Conservation (phyloP, 2,113 vertebrate genomes). For the Rhinogobius similis region DNA sequence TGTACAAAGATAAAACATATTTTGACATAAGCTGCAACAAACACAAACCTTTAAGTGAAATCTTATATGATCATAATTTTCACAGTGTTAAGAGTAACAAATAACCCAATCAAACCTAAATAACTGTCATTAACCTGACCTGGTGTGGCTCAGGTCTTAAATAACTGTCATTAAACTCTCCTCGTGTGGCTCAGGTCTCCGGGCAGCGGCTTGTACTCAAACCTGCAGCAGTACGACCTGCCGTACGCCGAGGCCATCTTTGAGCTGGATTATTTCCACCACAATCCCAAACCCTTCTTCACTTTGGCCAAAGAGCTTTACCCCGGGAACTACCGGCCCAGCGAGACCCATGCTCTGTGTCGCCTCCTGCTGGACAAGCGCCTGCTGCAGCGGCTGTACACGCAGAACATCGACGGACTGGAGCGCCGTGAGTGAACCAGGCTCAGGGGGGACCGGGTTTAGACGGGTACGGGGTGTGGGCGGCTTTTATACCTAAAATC, state of each 20-base stretch:
- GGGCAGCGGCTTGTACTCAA: conserved; percentile 88
- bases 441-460: no score
- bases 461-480: no score
- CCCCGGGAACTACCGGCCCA: conserved; percentile 87
- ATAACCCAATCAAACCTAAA: no score
- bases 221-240: conserved; percentile 86
- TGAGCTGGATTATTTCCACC: conserved; percentile 87
- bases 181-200: conserved; percentile 89
- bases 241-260: conserved; percentile 97
- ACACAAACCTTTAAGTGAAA: no score
- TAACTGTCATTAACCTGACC: no score
- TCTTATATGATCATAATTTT: no score
- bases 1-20: no score
- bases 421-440: conserved; percentile 81
- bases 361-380: conserved; percentile 86
- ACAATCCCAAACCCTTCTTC: conserved; percentile 90
- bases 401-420: conserved; percentile 95
- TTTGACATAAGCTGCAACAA: no score
- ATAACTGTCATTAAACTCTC: no score
- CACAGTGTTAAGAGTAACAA: no score
- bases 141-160: no score
- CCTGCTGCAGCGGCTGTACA: conserved; percentile 91
- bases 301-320: conserved; percentile 88
- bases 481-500: no score
- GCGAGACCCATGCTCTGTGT: conserved; percentile 87